Evolutionary conservation across 2,797 vertebrate species (phyloP).

Genomic region (Luscinia megarhynchos): DNA sequence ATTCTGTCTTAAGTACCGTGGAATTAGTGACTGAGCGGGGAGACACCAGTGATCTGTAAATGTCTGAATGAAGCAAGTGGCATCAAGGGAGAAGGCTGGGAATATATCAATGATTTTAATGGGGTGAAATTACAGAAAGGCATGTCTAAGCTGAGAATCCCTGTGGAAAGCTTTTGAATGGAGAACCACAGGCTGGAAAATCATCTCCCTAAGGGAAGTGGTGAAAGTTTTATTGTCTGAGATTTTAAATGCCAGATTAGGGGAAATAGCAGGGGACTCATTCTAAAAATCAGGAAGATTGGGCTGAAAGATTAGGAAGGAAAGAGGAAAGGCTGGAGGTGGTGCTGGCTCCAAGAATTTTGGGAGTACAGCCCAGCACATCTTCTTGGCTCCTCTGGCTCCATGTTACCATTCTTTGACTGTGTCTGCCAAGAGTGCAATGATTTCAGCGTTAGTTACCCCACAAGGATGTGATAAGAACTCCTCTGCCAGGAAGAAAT

Average conservation of each 20-base stretch:
- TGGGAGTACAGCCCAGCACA: neutral
- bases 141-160: neutral
- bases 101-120: neutral
- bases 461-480: neutral
- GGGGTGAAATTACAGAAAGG: neutral
- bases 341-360: neutral
- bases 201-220: neutral
- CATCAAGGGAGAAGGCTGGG: neutral
- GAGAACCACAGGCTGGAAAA: neutral
- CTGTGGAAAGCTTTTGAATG: neutral
- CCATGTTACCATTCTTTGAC: neutral
- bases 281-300: neutral
- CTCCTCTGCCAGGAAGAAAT: fast-evolving
- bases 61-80: neutral
- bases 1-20: fast-evolving
- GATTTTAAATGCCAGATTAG: neutral
- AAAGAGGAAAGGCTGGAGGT: neutral
- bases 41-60: neutral
- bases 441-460: neutral
- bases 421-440: neutral
- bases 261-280: neutral
- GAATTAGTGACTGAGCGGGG: neutral
- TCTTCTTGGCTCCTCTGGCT: neutral
- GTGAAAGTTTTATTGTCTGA: constrained; percentile 38
- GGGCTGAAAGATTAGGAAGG: neutral